Percentiles rank a stretch among this genome's conserved stretches.
These are phyloP conservation scores for Asarcornis scutulata DNA, from an alignment of 2,113 vertebrate genomes.

Conservation along the genomic window DNA sequence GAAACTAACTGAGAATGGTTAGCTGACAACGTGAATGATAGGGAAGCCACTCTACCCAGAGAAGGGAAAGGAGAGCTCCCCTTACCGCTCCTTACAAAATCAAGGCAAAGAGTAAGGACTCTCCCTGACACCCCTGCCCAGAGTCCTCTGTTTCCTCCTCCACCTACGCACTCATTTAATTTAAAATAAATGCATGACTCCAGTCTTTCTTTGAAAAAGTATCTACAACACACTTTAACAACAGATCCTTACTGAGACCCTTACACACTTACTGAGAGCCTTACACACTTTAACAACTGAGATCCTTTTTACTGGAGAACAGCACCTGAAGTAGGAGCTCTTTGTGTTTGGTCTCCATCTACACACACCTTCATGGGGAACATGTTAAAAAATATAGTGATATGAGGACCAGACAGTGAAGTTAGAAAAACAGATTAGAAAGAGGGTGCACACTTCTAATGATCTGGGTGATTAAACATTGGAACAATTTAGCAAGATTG, in stretches of 20 bases:
- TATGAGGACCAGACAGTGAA: neutral
- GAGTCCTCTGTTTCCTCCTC: fast-evolving
- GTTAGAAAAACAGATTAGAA: neutral
- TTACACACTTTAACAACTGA: neutral
- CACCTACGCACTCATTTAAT: neutral
- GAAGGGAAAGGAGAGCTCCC: neutral
- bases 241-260: neutral
- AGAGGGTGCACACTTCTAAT: neutral
- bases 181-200: neutral
- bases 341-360: neutral
- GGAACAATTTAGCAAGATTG: neutral
- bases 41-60: neutral
- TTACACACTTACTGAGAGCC: no score
- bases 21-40: neutral
- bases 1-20: neutral
- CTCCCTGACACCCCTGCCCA: neutral
- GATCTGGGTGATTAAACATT: constrained; percentile 33
- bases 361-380: neutral
- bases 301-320: neutral
- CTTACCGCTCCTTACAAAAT: neutral
- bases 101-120: neutral
- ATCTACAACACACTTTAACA: neutral
- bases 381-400: neutral
- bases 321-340: neutral
- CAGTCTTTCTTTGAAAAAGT: neutral